Base-by-base conservation (phyloP, 2,797 vertebrate genomes). In the Serranus cabrilla region DNA sequence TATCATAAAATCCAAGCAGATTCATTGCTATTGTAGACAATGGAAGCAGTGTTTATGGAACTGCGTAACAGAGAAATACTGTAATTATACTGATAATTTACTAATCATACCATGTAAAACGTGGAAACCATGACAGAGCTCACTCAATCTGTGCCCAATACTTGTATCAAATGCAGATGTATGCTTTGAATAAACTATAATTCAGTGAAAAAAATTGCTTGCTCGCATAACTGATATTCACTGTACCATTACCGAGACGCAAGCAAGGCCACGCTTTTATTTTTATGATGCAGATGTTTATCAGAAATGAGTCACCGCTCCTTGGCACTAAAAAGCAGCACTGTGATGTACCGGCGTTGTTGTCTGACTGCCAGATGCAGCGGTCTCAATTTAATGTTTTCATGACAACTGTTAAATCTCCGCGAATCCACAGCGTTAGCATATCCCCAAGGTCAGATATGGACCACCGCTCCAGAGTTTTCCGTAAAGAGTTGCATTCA, bases 261-360 rank as follows among this genome's bases (percentile, higher is more conserved):
- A 85, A 89, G 91, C 82, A 85, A 92, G 91, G 92, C 86, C 83
- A 82, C 76, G 77, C 84, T 85, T 89, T 88, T 91, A 81, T 94
- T 94, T n/a, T 95, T 91, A 94, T 87, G 87, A 91, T 88, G 91
- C 94, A 95, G 93, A 94, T 94, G 94, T 95, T 95, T 93, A 95
- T 95, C 93, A 92, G 86, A 92, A 93, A 89, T 93, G 91, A 95
- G 92, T 93, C 93, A 93, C 88, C 74, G 55, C 80, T 83, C 77
- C 69, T 82, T 81, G 84, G 86, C 84, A 74, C 87, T 63, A 31
- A 61, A 86, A 79, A 45, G 74, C 86, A 76, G 80, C 68, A 43
- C 87, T 88, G 87, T 93, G 92, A 93, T 90, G 91, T 92, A 82
- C 86, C 87, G 80, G 81, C 87, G n/a, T 86, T 88, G 84, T 78